Evolutionary conservation across 2,888 invertebrate genomes (phyloP).

Genomic region (Hydropsyche betteni): DNA sequence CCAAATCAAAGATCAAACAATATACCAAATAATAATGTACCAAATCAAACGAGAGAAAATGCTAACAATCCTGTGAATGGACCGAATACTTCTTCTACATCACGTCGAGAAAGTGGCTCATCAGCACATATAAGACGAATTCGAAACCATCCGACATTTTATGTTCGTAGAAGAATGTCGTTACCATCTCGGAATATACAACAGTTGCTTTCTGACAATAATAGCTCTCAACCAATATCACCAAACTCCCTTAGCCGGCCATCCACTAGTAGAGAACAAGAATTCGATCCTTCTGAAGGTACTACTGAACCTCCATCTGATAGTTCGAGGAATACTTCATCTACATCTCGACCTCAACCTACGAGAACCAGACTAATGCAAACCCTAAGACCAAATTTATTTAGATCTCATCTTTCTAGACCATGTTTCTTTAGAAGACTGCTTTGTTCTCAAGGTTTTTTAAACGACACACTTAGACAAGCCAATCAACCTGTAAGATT

Average conservation of each 20-base stretch:
- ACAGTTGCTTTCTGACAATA: background rate
- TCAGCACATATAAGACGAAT: background rate
- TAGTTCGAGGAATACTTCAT: background rate
- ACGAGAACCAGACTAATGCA: background rate
- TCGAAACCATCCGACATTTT: constrained; percentile 47
- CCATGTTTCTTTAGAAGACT: constrained; percentile 37
- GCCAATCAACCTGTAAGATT: background rate
- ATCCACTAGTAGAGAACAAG: constrained; percentile 51
- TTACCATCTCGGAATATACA: constrained; percentile 59
- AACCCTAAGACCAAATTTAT: background rate
- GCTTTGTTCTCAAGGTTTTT: constrained; percentile 36
- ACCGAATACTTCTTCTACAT: background rate
- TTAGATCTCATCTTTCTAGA: constrained; percentile 13
- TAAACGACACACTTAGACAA: background rate
- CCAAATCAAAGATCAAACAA: constrained; percentile 18
- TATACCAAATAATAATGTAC: constrained; percentile 37
- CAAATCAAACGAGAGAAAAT: constrained; percentile 6
- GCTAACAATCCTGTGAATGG: background rate
- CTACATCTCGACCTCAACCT: background rate
- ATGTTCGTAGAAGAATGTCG: constrained; percentile 55
- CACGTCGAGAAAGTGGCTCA: constrained; percentile 15
- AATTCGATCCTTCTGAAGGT: background rate
- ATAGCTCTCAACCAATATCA: constrained; percentile 57
- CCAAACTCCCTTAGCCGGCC: constrained; percentile 56
- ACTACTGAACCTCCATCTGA: background rate